Percentiles rank a stretch among this genome's conserved stretches.
Conservation (phyloP, 2,113 vertebrate species). For the Epinephelus moara region DNA sequence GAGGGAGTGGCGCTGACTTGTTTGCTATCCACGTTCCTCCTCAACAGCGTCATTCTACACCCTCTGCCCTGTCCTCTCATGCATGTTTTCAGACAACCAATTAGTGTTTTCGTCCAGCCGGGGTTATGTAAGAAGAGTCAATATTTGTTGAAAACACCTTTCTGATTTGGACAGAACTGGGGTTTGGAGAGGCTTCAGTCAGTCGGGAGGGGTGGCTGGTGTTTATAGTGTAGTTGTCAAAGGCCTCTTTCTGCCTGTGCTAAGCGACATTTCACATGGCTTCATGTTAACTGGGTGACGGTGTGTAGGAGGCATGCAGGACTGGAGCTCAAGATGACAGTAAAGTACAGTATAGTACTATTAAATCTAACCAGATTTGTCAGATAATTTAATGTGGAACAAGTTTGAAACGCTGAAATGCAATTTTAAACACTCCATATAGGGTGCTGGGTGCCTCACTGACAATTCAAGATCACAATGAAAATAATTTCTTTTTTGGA, state of each 20-base stretch:
- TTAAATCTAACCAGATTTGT: conserved; percentile 3
- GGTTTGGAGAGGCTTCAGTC: conserved; percentile 72
- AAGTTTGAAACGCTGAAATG: background rate
- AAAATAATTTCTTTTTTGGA: too few relatives aligned
- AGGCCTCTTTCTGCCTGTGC: conserved; percentile 72
- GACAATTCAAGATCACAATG: too few relatives aligned
- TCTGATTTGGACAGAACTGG: conserved; percentile 67
- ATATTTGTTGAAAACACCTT: conserved; percentile 83
- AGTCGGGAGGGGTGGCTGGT: conserved; percentile 26
- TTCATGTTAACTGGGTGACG: conserved; percentile 49
- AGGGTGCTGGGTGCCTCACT: too few relatives aligned
- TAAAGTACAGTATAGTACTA: background rate
- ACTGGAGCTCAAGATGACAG: conserved; percentile 1
- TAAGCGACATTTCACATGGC: conserved; percentile 57
- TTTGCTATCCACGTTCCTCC: conserved; percentile 54
- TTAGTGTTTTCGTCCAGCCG: conserved; percentile 76
- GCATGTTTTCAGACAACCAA: conserved; percentile 76
- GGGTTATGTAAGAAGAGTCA: conserved; percentile 81
- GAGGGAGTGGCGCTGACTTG: conserved; percentile 48
- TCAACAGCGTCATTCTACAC: conserved; percentile 47
- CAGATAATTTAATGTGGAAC: background rate
- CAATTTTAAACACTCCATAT: background rate
- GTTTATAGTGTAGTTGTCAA: conserved; percentile 71
- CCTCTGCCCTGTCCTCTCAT: conserved; percentile 49
- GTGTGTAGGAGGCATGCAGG: conserved; percentile 18